phyloP scores from a whole-genome alignment of 1,140 invertebrate genomes.

The Drosophila murphyi region DNA sequence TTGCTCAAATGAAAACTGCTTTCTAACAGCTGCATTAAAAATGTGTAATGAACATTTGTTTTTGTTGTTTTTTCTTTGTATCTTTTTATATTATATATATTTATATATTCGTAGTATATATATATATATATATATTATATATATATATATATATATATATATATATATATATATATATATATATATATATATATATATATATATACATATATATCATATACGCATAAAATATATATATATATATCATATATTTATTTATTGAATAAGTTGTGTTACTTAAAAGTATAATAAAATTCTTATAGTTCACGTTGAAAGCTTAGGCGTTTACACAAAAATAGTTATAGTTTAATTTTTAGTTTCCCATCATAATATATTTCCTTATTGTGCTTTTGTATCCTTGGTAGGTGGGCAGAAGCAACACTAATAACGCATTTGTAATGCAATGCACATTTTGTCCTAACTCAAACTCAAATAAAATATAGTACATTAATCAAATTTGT shows the following conservation, averaged over 20 bases:
- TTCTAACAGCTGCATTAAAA: constrained; percentile 40
- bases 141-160: not conserved
- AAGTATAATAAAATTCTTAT: constrained; percentile 68
- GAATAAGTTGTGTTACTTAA: constrained; percentile 53
- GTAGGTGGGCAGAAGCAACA: constrained; percentile 44
- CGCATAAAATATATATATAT: constrained; percentile 16
- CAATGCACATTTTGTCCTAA: constrained; percentile 69
- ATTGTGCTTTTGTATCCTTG: constrained; percentile 16
- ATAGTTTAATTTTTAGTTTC: constrained; percentile 14
- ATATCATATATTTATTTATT: constrained; percentile 52
- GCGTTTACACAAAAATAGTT: constrained; percentile 56
- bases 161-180: not conserved
- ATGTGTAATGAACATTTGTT: constrained; percentile 23
- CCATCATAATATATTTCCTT: constrained; percentile 9
- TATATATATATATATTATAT: no score
- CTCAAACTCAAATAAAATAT: constrained; percentile 58
- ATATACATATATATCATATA: no score
- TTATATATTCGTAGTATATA: no score
- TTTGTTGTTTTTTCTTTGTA: constrained; percentile 1
- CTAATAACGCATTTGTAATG: constrained; percentile 72
- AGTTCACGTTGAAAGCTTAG: constrained; percentile 67
- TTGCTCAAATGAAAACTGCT: constrained; percentile 41
- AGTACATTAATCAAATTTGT: constrained; percentile 55
- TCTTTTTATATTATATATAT: constrained; percentile 18
- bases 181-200: no score